These are phyloP conservation scores for Biston stratarius DNA, from an alignment of 2,888 invertebrate genomes.

Conservation along the genomic window DNA sequence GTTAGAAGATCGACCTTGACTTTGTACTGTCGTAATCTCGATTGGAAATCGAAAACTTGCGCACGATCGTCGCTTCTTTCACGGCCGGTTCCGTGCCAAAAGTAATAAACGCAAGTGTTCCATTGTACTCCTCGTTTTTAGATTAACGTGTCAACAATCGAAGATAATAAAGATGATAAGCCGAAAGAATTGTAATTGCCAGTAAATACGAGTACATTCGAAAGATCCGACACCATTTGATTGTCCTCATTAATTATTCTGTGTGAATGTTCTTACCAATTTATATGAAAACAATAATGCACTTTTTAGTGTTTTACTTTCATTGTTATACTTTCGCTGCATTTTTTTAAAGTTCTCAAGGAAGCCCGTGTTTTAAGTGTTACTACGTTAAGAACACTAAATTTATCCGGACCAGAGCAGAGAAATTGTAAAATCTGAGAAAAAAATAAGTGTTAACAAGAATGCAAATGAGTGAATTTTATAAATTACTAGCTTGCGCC, in stretches of 20 bases:
- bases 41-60: conserved; percentile 71
- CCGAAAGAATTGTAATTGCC: conserved; percentile 43
- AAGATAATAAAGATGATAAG: conserved; percentile 44
- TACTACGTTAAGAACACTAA: not conserved
- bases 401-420: conserved; percentile 5
- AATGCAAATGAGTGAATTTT: conserved; percentile 34
- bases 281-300: conserved; percentile 32
- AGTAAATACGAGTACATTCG: conserved; percentile 27
- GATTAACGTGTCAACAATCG: conserved; percentile 65
- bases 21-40: conserved; percentile 59
- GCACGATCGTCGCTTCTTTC: conserved; percentile 61
- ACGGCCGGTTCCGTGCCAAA: conserved; percentile 66
- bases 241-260: conserved; percentile 18
- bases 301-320: conserved; percentile 23
- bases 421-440: conserved; percentile 16
- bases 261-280: conserved; percentile 29
- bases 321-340: conserved; percentile 30
- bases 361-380: not conserved
- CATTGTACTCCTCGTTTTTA: conserved; percentile 59
- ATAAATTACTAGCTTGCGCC: too few species aligned
- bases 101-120: conserved; percentile 68
- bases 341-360: conserved; percentile 23
- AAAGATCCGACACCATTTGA: conserved; percentile 20
- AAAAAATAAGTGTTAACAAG: conserved; percentile 37
- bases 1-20: conserved; percentile 66